Base-by-base conservation (phyloP, 2,797 vertebrate species). In the Gymnoscopelus microlampas region DNA sequence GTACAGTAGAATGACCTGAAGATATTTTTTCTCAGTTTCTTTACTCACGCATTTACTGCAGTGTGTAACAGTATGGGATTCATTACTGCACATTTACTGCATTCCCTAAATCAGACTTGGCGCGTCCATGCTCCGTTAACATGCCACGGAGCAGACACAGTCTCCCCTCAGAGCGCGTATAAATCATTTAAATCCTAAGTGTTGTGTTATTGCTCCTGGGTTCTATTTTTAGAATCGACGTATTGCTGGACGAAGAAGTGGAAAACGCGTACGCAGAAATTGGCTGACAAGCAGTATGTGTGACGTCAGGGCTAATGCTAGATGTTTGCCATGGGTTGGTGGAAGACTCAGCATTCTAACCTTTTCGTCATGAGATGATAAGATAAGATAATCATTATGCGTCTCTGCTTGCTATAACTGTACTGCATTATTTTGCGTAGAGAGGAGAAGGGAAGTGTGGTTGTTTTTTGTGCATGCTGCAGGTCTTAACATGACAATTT, bases 191-290 rank as follows among this genome's bases (percentile, higher is more conserved):
- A 84, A 76, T 76, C 70, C 49, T 53, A 57, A 75, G 71, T 86
- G 76, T 82, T 84, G 85, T 84, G 85, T 84, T 82, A 81, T 89
- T 85, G 84, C 66, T 85, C 81, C 63, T 60, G 71, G 51, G 61
- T 76, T 69, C 82, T 90, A 82, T 90, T 89, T 89, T 85, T 85
- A 88, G 81, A 68, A 58, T 60, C 79, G 81, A 77, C 60, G 73
- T 89, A 82, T 78, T 76, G 83, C 81, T 86, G 82, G 77, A 86
- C 47, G 48, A 69, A 14, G 76, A 80, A 78, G 81, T 85, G 85
- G 84, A 89, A 90, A 89, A 73, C 64, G 59, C 70, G 78, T 76
- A 58, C 15, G 66, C 64, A 60, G 72, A 78, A 78, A 70, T 63
- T 75, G 74, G 73, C 66, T 65, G 51, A 58, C 48, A 50, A 50